Evolutionary conservation across 2,888 invertebrate species (phyloP).

Genomic region (Sinotaia quadrata): DNA sequence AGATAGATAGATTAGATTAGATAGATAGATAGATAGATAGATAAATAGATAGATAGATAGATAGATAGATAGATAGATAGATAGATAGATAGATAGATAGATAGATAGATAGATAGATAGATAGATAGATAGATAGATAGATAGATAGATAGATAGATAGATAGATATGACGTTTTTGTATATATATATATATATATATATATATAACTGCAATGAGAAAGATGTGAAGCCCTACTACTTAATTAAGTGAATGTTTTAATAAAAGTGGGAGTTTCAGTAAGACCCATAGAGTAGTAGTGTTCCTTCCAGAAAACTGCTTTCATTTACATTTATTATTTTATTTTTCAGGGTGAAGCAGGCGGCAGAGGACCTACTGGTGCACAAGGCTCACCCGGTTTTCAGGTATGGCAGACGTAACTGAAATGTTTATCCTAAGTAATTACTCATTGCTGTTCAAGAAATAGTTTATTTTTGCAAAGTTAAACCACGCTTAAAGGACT

Average conservation of each 20-base stretch:
- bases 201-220: not conserved
- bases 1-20: not conserved
- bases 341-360: constrained; percentile 58
- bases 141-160: not conserved
- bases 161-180: not conserved
- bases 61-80: not conserved
- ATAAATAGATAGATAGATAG: too few relatives aligned
- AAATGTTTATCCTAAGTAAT: too few relatives aligned
- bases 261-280: too few relatives aligned
- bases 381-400: constrained; percentile 51
- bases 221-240: not conserved
- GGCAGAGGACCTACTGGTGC: constrained; percentile 45
- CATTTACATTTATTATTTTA: not conserved
- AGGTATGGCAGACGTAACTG: constrained; percentile 38
- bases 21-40: not conserved
- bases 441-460: too few relatives aligned
- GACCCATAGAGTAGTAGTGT: too few relatives aligned
- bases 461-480: too few relatives aligned
- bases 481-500: too few relatives aligned
- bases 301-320: too few relatives aligned
- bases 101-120: not conserved
- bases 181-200: not conserved
- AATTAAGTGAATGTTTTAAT: too few relatives aligned
- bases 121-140: constrained; percentile 5
- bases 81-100: not conserved